Conservation (phyloP, 2,113 vertebrate genomes). For the Coturnix japonica region DNA sequence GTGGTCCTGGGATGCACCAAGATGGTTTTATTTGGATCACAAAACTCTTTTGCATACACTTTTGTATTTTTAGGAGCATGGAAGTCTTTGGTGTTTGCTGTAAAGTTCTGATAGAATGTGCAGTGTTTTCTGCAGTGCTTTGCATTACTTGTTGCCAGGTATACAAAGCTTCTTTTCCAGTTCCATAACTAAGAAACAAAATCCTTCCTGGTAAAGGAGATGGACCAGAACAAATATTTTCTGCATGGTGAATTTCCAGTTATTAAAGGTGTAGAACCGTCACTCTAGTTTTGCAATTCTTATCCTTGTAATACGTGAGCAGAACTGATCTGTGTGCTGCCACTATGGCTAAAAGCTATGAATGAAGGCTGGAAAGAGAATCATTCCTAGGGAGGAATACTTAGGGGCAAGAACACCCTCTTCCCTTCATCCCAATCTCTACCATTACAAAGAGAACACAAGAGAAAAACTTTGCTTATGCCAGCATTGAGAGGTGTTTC, state of each 20-base stretch:
- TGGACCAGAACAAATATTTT: not conserved
- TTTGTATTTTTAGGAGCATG: not conserved
- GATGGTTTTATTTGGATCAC: not conserved
- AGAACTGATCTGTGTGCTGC: not conserved
- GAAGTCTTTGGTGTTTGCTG: not conserved
- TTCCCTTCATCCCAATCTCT: not conserved
- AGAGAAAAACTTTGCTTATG: not conserved
- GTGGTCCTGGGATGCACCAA: not conserved
- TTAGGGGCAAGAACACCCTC: not conserved
- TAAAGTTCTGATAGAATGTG: not conserved
- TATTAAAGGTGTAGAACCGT: not conserved
- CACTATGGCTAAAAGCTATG: not conserved
- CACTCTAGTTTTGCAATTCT: not conserved
- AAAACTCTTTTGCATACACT: not conserved
- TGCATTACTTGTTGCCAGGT: not conserved
- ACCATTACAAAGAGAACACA: not conserved
- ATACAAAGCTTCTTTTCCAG: not conserved
- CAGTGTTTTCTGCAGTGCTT: conserved; percentile 2
- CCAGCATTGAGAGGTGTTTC: not conserved
- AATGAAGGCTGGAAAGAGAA: not conserved
- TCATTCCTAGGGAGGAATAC: not conserved
- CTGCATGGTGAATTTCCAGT: not conserved
- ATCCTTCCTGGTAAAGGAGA: not conserved
- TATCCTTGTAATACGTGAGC: not conserved
- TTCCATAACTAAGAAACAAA: not conserved